Percentiles rank a stretch among this genome's conserved stretches.
Conservation (phyloP, 2,797 vertebrate species). For the Pseudochirops cupreus region DNA sequence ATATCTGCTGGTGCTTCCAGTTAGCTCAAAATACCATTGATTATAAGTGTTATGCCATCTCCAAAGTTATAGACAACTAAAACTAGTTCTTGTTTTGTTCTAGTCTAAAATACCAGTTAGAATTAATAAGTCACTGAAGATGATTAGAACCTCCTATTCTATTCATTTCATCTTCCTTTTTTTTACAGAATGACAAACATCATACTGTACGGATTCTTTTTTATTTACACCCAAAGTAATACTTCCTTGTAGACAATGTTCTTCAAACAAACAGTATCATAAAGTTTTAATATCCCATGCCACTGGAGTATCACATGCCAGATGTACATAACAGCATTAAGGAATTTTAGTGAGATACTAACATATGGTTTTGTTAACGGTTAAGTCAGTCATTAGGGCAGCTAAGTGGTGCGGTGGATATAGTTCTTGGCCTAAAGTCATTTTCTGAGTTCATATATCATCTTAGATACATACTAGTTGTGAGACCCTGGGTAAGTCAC, state of each 20-base stretch:
- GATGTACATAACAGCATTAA: not conserved
- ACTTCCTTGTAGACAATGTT: conserved; percentile 4
- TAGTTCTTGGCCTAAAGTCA: not conserved
- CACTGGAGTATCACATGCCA: conserved; percentile 12
- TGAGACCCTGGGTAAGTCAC: not conserved
- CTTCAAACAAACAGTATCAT: conserved; percentile 48
- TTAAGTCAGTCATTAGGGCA: not conserved
- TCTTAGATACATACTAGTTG: not conserved
- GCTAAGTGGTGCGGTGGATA: not conserved
- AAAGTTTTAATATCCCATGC: conserved; percentile 26
- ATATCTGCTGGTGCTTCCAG: conserved; percentile 23
- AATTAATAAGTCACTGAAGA: conserved; percentile 59
- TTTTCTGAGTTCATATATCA: not conserved
- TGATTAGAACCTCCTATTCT: conserved; percentile 66
- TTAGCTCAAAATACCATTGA: conserved; percentile 49
- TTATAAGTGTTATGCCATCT: conserved; percentile 59
- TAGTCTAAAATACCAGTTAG: conserved; percentile 51
- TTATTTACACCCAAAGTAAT: conserved; percentile 41
- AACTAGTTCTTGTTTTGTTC: conserved; percentile 63
- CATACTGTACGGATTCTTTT: conserved; percentile 61
- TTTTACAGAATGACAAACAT: conserved; percentile 50
- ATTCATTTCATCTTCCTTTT: conserved; percentile 57
- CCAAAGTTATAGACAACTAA: conserved; percentile 61
- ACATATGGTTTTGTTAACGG: conserved; percentile 37
- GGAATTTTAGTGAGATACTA: conserved; percentile 9